Percentiles rank a stretch among this genome's conserved stretches.
These are phyloP conservation scores for Hypsibius dujardini DNA, from an alignment of 1,140 invertebrate genomes.

Conservation along the genomic window DNA sequence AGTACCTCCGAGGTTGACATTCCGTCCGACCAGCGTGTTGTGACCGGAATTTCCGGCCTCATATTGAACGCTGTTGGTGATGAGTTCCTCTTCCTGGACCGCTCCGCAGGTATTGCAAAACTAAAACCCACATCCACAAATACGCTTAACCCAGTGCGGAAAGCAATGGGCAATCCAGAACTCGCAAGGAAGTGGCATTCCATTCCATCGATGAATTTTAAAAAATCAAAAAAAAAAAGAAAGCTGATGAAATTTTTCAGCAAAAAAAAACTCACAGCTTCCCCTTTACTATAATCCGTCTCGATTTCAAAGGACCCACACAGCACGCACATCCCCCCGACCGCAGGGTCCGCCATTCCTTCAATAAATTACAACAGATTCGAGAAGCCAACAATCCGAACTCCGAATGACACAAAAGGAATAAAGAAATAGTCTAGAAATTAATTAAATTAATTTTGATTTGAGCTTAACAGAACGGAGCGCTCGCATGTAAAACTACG, in stretches of 20 bases:
- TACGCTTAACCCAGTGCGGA: too few relatives aligned
- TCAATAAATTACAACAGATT: background rate
- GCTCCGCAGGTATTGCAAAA: background rate
- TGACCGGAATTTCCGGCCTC: background rate
- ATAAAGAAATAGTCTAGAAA: background rate
- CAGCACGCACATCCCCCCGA: background rate
- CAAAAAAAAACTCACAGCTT: background rate
- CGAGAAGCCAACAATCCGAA: background rate
- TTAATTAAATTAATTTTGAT: background rate
- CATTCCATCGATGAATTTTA: too few relatives aligned
- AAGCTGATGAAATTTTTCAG: background rate
- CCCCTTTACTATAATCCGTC: constrained; percentile 12
- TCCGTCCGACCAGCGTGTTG: constrained; percentile 11
- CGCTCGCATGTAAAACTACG: too few relatives aligned
- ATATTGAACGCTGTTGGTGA: constrained; percentile 13
- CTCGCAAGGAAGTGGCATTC: too few relatives aligned
- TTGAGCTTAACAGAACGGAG: too few relatives aligned
- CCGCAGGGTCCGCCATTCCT: background rate
- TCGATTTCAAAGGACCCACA: background rate
- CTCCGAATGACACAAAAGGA: background rate
- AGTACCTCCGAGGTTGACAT: background rate
- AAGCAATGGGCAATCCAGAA: too few relatives aligned
- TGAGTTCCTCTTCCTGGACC: constrained; percentile 3
- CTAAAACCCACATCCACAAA: background rate
- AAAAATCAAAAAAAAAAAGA: background rate